Evolutionary conservation across 2,888 invertebrate genomes (phyloP), one percentile per base, ranked within the genome.

Genomic region (Lasius platythorax): DNA sequence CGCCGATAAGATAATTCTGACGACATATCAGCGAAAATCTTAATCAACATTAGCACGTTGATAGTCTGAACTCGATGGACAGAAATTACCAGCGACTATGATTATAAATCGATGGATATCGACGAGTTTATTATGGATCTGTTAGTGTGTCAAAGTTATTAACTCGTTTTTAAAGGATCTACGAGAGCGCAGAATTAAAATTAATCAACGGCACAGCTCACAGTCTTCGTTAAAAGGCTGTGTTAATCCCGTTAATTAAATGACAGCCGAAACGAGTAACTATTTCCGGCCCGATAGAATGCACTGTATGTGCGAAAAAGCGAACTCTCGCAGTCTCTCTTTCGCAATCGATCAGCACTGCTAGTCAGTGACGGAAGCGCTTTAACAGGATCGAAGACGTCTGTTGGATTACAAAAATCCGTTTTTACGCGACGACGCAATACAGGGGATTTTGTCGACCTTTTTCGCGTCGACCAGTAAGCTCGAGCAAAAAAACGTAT

Each of bases 251-350:
- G 46, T 72, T 79, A 79, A 79, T 72, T 61, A 79, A 79, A 79
- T 70, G 72, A 72, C 33, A 70, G 4, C 33, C 70, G 33, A 72
- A 79, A 79, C 61, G 33, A 70, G 43, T 70, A 70, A 72, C 70
- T 72, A 79, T 33, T 79, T 12, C 15, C 23, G 23, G 18, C 43
- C 40, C 23, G 8, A 46, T 33, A 28, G 43, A 18, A 33, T 23
- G 11, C 40, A 23, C 12, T 3, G 6, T 79, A 18, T 6, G 15
- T 43, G 58, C 53, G 33, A 79, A 70, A 61, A 43, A 70, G 33
- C 30, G 30, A 33, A 79, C 18, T 61, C 33, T 68, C 33, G 6
- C 33, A 37, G n/a, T 70, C 58, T 58, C 33, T 46, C 33, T 72
- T 61, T 43, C 23, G 46, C 58, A 28, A 79, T 79, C 79, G 79